Evolutionary conservation across 2,113 vertebrate species (phyloP).

Genomic region (Archilochus colubris): DNA sequence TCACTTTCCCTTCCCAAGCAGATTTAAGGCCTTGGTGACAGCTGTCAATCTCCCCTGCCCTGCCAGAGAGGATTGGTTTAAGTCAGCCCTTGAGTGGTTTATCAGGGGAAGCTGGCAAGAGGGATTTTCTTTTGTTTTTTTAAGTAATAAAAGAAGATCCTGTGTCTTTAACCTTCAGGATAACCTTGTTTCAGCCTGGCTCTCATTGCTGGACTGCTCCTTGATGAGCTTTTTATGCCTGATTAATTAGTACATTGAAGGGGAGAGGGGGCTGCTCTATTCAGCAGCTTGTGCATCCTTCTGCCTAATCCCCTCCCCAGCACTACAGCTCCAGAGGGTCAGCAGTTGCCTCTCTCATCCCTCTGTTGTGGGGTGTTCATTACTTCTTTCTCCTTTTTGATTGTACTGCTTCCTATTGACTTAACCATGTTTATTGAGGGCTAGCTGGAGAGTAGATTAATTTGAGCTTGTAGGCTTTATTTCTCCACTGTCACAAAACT

Average conservation of each 20-base stretch:
- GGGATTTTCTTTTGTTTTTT: neutral
- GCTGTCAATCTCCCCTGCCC: neutral
- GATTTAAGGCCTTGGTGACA: constrained; percentile 7
- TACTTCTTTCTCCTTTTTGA: neutral
- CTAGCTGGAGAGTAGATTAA: neutral
- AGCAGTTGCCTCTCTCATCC: neutral
- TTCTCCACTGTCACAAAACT: neutral
- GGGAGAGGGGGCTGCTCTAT: neutral
- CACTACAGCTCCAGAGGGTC: neutral
- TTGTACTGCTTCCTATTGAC: neutral
- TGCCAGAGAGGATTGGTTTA: neutral
- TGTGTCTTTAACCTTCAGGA: constrained; percentile 66
- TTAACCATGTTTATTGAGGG: neutral
- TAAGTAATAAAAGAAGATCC: constrained; percentile 47
- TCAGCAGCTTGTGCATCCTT: constrained; percentile 37
- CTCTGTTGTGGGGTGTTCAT: neutral
- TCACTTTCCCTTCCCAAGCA: neutral
- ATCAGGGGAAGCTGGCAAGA: neutral
- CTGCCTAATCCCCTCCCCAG: constrained; percentile 10
- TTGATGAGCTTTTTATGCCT: constrained; percentile 74
- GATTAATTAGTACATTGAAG: constrained; percentile 68
- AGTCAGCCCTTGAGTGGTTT: neutral
- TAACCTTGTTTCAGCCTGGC: constrained; percentile 66
- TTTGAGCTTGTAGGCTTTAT: neutral
- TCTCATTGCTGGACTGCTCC: constrained; percentile 61